phyloP scores from a whole-genome alignment of 1,140 invertebrate genomes.

The Contarinia nasturtii region DNA sequence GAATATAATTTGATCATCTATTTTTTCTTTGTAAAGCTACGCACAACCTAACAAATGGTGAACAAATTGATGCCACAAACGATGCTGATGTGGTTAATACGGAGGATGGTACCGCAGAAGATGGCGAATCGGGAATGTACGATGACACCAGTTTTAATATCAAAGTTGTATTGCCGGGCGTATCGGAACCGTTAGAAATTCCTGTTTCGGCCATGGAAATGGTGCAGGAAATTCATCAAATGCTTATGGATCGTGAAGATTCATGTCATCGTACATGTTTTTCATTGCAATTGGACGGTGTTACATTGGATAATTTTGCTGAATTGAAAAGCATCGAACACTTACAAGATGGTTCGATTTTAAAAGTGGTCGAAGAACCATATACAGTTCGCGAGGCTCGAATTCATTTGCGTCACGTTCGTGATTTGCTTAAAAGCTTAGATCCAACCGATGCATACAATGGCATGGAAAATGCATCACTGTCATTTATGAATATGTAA shows the following conservation, averaged over 20 bases:
- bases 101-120: slow-evolving; percentile 17
- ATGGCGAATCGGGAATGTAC: slow-evolving; percentile 62
- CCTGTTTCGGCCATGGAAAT: slow-evolving; percentile 95
- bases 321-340: slow-evolving; percentile 93
- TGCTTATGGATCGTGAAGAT: slow-evolving; percentile 94
- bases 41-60: too few relatives aligned
- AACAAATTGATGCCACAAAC: too few relatives aligned
- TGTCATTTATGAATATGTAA: slow-evolving; percentile 67
- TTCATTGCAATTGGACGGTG: slow-evolving; percentile 83
- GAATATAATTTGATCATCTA: too few relatives aligned
- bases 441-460: slow-evolving; percentile 88
- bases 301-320: slow-evolving; percentile 91
- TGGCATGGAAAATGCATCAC: slow-evolving; percentile 86
- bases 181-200: slow-evolving; percentile 72
- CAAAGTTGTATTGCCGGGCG: slow-evolving; percentile 71
- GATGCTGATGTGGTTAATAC: too few relatives aligned
- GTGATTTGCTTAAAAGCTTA: slow-evolving; percentile 86
- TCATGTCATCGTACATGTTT: slow-evolving; percentile 97
- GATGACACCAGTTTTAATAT: slow-evolving; percentile 88
- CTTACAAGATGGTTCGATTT: slow-evolving; percentile 82
- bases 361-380: slow-evolving; percentile 85
- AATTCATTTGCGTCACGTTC: slow-evolving; percentile 90
- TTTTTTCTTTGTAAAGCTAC: too few relatives aligned
- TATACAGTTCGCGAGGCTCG: slow-evolving; percentile 95
- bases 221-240: slow-evolving; percentile 96